Evolutionary conservation across 2,797 vertebrate genomes (phyloP).

Genomic region (Mormyrops attenuatus): DNA sequence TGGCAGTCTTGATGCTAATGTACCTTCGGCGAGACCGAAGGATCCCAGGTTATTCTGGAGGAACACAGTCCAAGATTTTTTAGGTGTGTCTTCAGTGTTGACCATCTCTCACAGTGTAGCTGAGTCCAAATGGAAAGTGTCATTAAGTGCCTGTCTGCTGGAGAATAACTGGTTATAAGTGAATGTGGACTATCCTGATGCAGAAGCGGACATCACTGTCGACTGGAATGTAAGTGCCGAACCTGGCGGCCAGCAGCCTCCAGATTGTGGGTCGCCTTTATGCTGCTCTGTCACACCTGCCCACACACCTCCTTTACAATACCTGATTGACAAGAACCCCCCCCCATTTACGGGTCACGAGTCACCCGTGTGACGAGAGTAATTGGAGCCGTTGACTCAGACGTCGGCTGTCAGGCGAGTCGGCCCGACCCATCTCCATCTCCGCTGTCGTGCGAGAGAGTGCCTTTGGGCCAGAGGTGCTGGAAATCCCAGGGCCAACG

Average conservation of each 20-base stretch:
- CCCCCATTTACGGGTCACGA: neutral
- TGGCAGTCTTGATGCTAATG: neutral
- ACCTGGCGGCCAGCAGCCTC: neutral
- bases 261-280: neutral
- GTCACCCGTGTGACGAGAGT: neutral
- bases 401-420: neutral
- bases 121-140: neutral
- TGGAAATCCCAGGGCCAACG: neutral
- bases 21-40: neutral
- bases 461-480: neutral
- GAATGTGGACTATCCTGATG: neutral
- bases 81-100: neutral
- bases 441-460: neutral
- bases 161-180: neutral
- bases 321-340: neutral
- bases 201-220: neutral
- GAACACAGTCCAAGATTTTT: neutral
- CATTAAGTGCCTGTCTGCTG: neutral
- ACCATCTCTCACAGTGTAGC: neutral
- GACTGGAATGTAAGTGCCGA: neutral
- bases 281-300: neutral
- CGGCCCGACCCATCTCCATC: neutral
- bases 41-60: neutral
- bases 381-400: constrained; percentile 8
- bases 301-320: neutral